These are phyloP conservation scores for Sussaba pulchella DNA, from an alignment of 2,888 invertebrate genomes.

Conservation along the genomic window DNA sequence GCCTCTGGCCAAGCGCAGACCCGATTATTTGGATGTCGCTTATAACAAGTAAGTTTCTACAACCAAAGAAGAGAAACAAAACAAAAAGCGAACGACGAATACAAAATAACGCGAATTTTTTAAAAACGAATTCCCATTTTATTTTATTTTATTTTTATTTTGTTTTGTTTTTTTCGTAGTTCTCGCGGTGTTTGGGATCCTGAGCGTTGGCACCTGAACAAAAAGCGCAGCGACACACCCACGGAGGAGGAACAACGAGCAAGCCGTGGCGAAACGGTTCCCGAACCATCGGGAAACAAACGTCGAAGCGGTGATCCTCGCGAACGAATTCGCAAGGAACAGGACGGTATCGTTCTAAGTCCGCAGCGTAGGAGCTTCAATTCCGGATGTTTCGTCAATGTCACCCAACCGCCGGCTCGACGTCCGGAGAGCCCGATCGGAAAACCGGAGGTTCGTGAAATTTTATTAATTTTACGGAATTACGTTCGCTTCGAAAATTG, in stretches of 20 bases:
- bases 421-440: constrained; percentile 83
- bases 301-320: constrained; percentile 89
- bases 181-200: constrained; percentile 85
- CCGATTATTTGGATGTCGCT: constrained; percentile 88
- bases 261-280: constrained; percentile 75
- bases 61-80: not conserved
- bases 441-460: constrained; percentile 81
- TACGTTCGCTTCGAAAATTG: too few species aligned
- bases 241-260: constrained; percentile 87
- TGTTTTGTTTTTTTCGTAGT: constrained; percentile 78
- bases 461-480: not conserved
- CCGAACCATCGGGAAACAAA: constrained; percentile 75
- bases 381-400: constrained; percentile 92
- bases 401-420: constrained; percentile 77
- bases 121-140: not conserved
- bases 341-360: constrained; percentile 93
- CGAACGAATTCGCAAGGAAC: constrained; percentile 92
- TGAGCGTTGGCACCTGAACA: constrained; percentile 85
- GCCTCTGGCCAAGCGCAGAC: constrained; percentile 89
- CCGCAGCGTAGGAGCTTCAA: constrained; percentile 95
- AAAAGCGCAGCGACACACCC: constrained; percentile 88
- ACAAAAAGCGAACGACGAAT: not conserved
- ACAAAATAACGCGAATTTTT: not conserved
- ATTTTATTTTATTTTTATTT: constrained; percentile 1
- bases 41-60: constrained; percentile 85